Evolutionary conservation across 1,140 invertebrate species (phyloP).

Genomic region (Tachypleus tridentatus): DNA sequence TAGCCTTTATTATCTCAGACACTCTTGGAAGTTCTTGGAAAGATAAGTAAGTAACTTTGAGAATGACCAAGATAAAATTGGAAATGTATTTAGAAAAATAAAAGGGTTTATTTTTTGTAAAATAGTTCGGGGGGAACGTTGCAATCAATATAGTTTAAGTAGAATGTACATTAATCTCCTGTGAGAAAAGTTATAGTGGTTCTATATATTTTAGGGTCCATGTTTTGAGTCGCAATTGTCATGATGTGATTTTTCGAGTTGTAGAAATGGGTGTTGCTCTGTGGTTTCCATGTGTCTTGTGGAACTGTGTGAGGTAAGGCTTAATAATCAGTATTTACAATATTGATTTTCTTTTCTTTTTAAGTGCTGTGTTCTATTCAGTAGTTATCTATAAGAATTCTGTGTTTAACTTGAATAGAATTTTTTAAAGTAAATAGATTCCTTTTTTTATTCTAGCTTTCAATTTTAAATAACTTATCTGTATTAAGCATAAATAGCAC

Average conservation of each 20-base stretch:
- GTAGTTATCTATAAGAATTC: constrained; percentile 6
- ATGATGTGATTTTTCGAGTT: constrained; percentile 77
- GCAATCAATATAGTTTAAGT: too few species aligned
- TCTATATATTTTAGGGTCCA: constrained; percentile 51
- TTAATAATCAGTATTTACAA: neutral
- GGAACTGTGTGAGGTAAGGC: constrained; percentile 74
- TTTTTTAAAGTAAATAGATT: too few species aligned
- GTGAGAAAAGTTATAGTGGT: too few species aligned
- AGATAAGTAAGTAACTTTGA: constrained; percentile 48
- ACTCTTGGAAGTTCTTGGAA: constrained; percentile 85
- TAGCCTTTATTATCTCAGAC: constrained; percentile 76
- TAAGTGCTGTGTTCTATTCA: constrained; percentile 15
- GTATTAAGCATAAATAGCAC: too few species aligned
- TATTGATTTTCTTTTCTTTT: constrained; percentile 5
- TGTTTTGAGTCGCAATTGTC: constrained; percentile 74
- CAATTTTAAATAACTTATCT: too few species aligned
- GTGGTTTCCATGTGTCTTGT: constrained; percentile 89
- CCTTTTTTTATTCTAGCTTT: too few species aligned
- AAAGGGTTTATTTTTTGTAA: too few species aligned
- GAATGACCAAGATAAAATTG: too few species aligned
- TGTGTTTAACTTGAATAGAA: too few species aligned
- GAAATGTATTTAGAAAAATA: too few species aligned
- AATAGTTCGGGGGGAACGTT: too few species aligned
- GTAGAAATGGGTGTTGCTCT: constrained; percentile 85
- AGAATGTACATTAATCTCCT: too few species aligned